Base-by-base conservation (phyloP, 2,113 vertebrate genomes). In the Scomber scombrus region DNA sequence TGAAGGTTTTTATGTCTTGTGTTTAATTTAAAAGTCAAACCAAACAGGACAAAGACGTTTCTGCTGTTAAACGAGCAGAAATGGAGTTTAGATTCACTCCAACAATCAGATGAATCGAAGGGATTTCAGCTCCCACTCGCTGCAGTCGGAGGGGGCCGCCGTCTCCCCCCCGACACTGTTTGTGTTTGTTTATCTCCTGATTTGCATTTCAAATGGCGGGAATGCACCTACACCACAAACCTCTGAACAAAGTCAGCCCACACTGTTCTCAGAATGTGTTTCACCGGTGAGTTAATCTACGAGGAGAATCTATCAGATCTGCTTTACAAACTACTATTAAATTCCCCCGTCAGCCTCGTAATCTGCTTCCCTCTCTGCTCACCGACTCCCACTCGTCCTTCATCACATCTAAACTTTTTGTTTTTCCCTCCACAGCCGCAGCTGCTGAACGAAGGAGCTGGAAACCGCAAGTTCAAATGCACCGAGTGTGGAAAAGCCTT, bases 391-490 rank as follows among this genome's bases (percentile, higher is more conserved):
- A 61, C n/a, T 61, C 1, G 23, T 75, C 66, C 78, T 85, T 58
- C 40, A 4, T 88, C 91, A 85, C 54, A 26, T 69, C 23, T 57
- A 49, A 43, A 40, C 11, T 70, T 51, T 62, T 7, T 54, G 87
- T 21, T 90, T 79, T 49, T 64, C 15, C 80, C 50, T 64, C 1
- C 70, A 13, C 90, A 99, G 98, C 98, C 99, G 96, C 98, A 99
- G 96, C 96, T 99, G 96, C 96, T 99, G 95, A 98, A 97, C 96
- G 98, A 99, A 94, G 97, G 97, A 92, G 98, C 97, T 93, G 97
- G 98, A 91, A 99, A 99, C 95, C 98, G 98, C 94, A 99, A 99
- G 96, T 99, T 99, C 96, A 99, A 99, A 95, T 99, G 98, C 96
- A 99, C 97, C 73, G 98, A 99, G 96, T 99, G 98, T 64, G 98